Evolutionary conservation across 2,888 invertebrate species (phyloP).

Genomic region (Boloria euphrosyne): DNA sequence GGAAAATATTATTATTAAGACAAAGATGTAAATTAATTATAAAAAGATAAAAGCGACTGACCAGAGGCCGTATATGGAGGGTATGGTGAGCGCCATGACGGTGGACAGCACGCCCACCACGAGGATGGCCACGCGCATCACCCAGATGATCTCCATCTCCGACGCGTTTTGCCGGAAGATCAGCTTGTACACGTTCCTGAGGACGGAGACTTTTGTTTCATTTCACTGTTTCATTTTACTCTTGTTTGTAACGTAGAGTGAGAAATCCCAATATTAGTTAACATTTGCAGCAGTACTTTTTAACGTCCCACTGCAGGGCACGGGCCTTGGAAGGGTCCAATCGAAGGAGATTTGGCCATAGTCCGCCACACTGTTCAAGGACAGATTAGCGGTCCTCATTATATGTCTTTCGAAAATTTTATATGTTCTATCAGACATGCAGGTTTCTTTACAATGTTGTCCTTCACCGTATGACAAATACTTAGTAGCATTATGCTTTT

Average conservation of each 20-base stretch:
- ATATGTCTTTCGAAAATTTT: no score
- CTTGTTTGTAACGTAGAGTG: neutral
- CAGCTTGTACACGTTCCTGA: slow-evolving; percentile 96
- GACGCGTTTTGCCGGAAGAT: slow-evolving; percentile 98
- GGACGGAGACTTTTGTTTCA: neutral
- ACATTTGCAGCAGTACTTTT: neutral
- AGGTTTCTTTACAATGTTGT: no score
- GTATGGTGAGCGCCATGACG: slow-evolving; percentile 97
- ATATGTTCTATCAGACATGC: no score
- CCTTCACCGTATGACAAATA: no score
- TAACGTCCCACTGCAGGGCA: no score
- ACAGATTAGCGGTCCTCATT: no score
- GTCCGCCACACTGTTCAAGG: no score
- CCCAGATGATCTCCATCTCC: slow-evolving; percentile 98
- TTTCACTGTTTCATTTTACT: neutral
- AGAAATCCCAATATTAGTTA: neutral
- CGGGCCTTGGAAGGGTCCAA: no score
- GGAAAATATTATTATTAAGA: no score
- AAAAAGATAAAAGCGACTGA: slow-evolving; percentile 60
- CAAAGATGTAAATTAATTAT: neutral
- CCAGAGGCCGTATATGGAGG: slow-evolving; percentile 99
- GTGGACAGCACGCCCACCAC: slow-evolving; percentile 96
- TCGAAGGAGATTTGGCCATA: no score
- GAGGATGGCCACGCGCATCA: slow-evolving; percentile 95
- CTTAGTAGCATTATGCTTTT: neutral